Conservation (phyloP, 2,797 vertebrate species). For the Phylloscopus collybita region DNA sequence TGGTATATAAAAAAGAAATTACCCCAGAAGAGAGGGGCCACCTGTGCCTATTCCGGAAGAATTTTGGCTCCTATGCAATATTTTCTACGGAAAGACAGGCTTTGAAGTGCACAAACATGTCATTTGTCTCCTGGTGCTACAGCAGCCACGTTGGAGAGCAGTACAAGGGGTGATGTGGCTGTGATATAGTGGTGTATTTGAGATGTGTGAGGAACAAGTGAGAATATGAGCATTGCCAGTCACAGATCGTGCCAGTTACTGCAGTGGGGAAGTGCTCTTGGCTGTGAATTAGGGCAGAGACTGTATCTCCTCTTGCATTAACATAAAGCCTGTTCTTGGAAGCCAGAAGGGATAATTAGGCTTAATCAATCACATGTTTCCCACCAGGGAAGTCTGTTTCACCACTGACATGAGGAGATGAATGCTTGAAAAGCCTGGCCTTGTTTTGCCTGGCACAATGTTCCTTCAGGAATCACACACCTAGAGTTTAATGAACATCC, state of each 20-base stretch:
- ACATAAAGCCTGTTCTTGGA: conserved; percentile 5
- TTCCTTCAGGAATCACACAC: neutral
- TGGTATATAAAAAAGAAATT: conserved; percentile 2
- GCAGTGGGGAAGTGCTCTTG: neutral
- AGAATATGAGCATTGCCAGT: neutral
- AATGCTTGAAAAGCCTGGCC: conserved; percentile 24
- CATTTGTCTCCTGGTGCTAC: neutral
- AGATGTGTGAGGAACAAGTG: neutral
- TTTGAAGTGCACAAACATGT: neutral
- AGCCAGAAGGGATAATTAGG: conserved; percentile 32
- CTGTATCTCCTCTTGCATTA: neutral
- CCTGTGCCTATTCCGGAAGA: neutral
- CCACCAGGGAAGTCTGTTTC: neutral
- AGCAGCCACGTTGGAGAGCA: rapidly evolving
- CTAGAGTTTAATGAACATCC: neutral
- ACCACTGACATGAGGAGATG: neutral
- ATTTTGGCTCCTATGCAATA: neutral
- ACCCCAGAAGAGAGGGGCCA: conserved; percentile 5
- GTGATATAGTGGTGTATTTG: neutral
- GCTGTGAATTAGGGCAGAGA: neutral
- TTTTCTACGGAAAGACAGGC: neutral
- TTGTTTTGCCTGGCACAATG: neutral
- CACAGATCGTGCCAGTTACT: rapidly evolving
- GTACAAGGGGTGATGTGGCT: neutral
- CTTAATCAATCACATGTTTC: conserved; percentile 3